phyloP scores from a whole-genome alignment of 2,113 vertebrate genomes.

The Coptodon bakossiorum region DNA sequence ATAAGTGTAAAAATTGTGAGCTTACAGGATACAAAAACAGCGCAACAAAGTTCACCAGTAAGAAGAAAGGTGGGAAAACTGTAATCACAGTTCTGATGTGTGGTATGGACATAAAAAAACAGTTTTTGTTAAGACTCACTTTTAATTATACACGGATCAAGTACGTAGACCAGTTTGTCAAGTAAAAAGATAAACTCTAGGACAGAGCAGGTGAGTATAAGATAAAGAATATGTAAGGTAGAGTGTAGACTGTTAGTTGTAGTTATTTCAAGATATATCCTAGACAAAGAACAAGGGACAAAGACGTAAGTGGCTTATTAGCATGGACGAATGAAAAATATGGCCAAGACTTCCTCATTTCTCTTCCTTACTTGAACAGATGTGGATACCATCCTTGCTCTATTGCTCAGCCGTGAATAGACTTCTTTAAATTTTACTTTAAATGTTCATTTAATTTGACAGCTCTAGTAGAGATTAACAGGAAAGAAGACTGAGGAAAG shows the following conservation, averaged over 20 bases:
- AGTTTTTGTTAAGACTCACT: neutral
- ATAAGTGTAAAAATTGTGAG: neutral
- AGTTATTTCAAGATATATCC: neutral
- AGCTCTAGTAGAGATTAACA: neutral
- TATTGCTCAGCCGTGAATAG: neutral
- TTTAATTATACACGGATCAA: neutral
- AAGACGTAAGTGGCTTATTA: neutral
- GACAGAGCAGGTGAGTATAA: neutral
- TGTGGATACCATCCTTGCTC: neutral
- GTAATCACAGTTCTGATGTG: neutral
- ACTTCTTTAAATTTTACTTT: neutral
- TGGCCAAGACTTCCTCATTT: neutral
- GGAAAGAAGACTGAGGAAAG: neutral
- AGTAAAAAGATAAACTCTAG: neutral
- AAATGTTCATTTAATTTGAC: neutral
- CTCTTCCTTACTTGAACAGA: neutral
- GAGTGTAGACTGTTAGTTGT: neutral
- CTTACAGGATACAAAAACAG: neutral
- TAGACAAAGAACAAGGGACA: neutral
- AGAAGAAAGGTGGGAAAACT: neutral
- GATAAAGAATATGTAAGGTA: neutral
- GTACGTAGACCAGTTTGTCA: neutral
- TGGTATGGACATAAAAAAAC: neutral
- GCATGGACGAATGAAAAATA: neutral
- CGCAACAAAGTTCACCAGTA: neutral